Conservation (phyloP, 2,888 invertebrate species). For the Leptothorax acervorum region DNA sequence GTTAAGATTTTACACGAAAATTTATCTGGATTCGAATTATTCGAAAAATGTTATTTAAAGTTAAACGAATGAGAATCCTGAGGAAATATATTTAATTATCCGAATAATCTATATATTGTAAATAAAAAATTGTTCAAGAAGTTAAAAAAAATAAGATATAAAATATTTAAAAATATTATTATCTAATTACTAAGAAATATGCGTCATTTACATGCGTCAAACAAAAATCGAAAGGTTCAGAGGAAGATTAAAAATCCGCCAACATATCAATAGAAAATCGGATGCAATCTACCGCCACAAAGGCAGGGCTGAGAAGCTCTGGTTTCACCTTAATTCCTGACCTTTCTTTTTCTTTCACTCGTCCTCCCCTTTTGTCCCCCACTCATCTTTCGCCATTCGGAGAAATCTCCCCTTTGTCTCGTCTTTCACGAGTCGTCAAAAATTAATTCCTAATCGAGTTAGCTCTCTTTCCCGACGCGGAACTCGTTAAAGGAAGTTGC, state of each 20-base stretch:
- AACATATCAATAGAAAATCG: constrained; percentile 1
- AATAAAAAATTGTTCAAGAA: neutral
- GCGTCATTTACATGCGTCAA: neutral
- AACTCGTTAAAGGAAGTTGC: constrained; percentile 68
- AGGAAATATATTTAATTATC: neutral
- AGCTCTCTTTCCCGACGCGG: constrained; percentile 54
- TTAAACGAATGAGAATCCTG: neutral
- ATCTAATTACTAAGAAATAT: no score
- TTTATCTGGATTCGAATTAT: neutral
- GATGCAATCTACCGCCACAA: constrained; percentile 57
- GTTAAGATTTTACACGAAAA: neutral
- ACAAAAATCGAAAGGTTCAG: neutral
- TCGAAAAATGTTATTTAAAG: neutral
- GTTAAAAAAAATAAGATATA: neutral
- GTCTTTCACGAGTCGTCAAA: constrained; percentile 48
- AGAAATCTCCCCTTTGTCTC: constrained; percentile 38
- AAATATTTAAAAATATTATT: neutral
- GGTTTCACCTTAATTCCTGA: constrained; percentile 40
- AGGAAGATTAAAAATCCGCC: constrained; percentile 1
- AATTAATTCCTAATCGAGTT: constrained; percentile 71
- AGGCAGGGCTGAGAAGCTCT: neutral
- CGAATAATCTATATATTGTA: neutral
- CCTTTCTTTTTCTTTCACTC: neutral
- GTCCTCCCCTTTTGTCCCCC: neutral
- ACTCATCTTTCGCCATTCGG: constrained; percentile 45